Percentiles rank a stretch among this genome's conserved stretches.
Evolutionary conservation across 2,797 vertebrate species (phyloP).

Genomic region (Gymnothorax javanicus): DNA sequence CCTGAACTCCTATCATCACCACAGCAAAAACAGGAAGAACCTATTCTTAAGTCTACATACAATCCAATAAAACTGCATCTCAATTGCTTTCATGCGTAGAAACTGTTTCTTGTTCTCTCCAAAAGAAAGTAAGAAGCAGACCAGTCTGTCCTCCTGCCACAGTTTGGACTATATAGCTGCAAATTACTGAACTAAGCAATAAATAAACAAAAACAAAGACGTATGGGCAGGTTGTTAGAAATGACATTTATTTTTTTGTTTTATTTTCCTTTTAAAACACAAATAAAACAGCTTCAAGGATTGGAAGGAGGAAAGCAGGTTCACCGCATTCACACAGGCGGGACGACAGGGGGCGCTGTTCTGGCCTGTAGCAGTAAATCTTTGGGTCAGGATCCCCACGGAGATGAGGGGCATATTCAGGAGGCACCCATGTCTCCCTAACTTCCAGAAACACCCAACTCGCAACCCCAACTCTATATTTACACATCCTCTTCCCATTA

Average conservation of each 20-base stretch:
- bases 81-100: background rate
- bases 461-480: background rate
- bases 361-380: background rate
- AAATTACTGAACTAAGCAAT: background rate
- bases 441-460: background rate
- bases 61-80: background rate
- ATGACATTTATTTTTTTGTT: conserved; percentile 59
- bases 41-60: background rate
- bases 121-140: background rate
- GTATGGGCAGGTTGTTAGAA: conserved; percentile 50
- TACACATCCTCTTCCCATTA: background rate
- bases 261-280: conserved; percentile 46
- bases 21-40: background rate
- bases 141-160: background rate
- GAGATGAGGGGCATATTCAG: background rate
- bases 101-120: background rate
- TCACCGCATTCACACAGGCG: conserved; percentile 30
- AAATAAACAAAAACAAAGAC: background rate
- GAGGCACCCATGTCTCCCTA: background rate
- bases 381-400: background rate
- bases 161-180: background rate
- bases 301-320: conserved; percentile 44
- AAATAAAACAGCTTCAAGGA: conserved; percentile 57
- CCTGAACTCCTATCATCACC: background rate
- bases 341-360: background rate